Base-by-base conservation (phyloP, 2,113 vertebrate genomes). In the Coregonus clupeaformis region DNA sequence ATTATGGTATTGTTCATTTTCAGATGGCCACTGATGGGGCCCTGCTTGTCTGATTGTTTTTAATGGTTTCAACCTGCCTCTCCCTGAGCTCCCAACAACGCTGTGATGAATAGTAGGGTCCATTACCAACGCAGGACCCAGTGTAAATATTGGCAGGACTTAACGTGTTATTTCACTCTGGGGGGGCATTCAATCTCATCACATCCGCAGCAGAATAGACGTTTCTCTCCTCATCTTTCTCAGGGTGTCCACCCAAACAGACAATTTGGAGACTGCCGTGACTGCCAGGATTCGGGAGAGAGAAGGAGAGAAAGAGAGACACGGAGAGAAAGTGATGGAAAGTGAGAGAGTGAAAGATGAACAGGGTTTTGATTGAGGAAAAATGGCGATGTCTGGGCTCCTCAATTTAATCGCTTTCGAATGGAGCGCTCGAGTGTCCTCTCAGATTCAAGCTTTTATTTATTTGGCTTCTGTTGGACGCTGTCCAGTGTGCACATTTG, bases 61-160 rank as follows among this genome's bases (percentile, higher is more conserved):
- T 59, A 73, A 69, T 74, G 68, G 32, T 18, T 82, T 74, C 18
- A 67, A 72, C 65, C 67, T 62, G 55, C 30, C 62, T 45, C n/a
- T 67, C 62, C 66, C 66, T 68, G 25, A 29, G 24, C 25, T 16
- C 62, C 9, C 32, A 20, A 60, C 77, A 42, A 76, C 63, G 71
- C 59, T 12, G 25, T 73, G 84, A 84, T 64, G 70, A 69, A 87
- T 77, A 42, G 18, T 55, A 67, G 6, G 36, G 55, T 29, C 36
- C 42, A 73, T 68, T 65, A 49, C 65, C 70, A 70, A 71, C 57
- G 73, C 69, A 64, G 57, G 64, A 64, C 42, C 57, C 42, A 77
- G 80, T 78, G 80, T 82, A 82, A 82, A 82, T 84, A 81, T 77
- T 87, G 82, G 82, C 83, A 83, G 83, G 30, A 49, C 64, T 63